These are phyloP conservation scores for Hirundo rustica DNA, from an alignment of 2,797 vertebrate genomes.

Conservation along the genomic window DNA sequence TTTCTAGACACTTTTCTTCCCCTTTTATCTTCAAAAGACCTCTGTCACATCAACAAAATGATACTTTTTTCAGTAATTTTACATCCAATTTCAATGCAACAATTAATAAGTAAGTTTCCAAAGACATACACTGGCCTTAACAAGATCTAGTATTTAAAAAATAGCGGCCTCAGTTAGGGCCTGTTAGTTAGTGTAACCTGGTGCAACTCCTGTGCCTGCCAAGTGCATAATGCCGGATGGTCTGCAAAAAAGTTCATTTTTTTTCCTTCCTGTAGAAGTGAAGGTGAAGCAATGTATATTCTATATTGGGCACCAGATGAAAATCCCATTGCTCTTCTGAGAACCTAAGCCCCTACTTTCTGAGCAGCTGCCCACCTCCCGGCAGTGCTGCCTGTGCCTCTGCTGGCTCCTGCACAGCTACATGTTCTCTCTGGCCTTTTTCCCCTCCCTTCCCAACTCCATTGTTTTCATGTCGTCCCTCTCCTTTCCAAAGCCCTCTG, in stretches of 20 bases:
- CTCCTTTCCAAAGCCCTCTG: background rate
- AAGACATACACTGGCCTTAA: background rate
- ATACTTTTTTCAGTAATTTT: background rate
- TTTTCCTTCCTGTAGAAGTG: background rate
- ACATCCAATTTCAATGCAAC: background rate
- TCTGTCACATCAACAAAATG: background rate
- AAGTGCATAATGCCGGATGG: fast-evolving
- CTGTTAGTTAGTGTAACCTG: background rate
- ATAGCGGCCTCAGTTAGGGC: fast-evolving
- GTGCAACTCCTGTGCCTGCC: background rate
- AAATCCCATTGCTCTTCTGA: background rate
- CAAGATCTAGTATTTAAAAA: background rate
- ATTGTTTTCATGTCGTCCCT: background rate
- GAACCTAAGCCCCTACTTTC: background rate
- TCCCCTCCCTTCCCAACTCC: background rate
- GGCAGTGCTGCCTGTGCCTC: background rate
- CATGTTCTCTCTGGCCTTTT: background rate
- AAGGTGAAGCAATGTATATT: background rate
- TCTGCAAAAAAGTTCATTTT: background rate
- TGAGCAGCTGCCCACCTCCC: background rate
- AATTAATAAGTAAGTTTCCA: background rate
- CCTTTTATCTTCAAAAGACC: constrained; percentile 30
- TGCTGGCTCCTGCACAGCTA: background rate
- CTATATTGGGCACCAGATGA: background rate
- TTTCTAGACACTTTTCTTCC: constrained; percentile 46